Base-by-base conservation (phyloP, 2,113 vertebrate genomes). In the Oenanthe melanoleuca region DNA sequence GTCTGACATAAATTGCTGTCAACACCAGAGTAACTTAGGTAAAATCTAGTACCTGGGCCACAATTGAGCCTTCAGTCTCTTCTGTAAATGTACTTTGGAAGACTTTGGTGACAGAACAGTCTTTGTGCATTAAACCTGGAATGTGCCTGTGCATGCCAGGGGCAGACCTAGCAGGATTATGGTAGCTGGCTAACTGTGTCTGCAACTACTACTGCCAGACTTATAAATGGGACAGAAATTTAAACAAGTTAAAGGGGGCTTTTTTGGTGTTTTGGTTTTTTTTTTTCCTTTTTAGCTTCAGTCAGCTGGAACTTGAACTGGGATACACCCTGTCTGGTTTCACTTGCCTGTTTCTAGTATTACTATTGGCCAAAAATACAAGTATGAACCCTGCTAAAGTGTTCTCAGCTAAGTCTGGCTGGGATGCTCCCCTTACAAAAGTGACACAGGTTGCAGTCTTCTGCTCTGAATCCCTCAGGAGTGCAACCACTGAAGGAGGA, bases 121-220 rank as follows among this genome's bases (percentile, higher is more conserved):
- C 95, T 96, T 95, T 96, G 85, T 94, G 74, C 66, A 65, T 69
- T 88, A 89, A 93, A 87, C 15, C 40, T 93, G 95, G 92, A 96
- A 92, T 82, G 79, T 50, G 53, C 57, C 55, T 71, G 59, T 31
- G 93, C 93, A 91, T 91, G 94, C 85, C 88, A 93, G 90, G 74
- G 88, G 45, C 93, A 96, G 92, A 85, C 75, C 85, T 61, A 91
- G 85, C 63, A 94, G 92, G 95, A 96, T 95, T 95, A 96, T 74
- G 90, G 90, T 89, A 94, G 87, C 70, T 93, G 89, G 89, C 93
- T 89, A 85, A 79, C 7, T 3, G 84, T 57, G 82, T 65, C 90
- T 93, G 66, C 71, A 89, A 2, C 92, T 69, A 85, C 63, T 71
- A 40, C 70, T 92, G 92, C 96, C 95, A 96, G 81, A 90, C 71